Percentiles rank a stretch among this genome's conserved stretches.
These are phyloP conservation scores for Piscicola geometra DNA, from an alignment of 2,888 invertebrate species.

Conservation along the genomic window DNA sequence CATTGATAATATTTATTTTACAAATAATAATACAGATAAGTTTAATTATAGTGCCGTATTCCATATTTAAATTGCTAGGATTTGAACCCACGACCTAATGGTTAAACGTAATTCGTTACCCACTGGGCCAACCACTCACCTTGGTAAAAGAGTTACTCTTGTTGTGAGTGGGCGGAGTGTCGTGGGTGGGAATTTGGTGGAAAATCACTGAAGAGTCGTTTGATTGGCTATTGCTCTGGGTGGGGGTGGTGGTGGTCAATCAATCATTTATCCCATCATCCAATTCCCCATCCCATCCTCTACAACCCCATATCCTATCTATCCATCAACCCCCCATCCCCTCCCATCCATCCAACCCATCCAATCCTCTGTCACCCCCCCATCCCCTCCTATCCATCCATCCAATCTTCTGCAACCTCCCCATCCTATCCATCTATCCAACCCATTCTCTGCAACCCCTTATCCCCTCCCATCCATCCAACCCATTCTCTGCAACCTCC, in stretches of 20 bases:
- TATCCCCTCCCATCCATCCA: background rate
- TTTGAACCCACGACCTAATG: no score
- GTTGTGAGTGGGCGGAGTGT: slow-evolving; percentile 79
- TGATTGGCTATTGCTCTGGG: slow-evolving; percentile 22
- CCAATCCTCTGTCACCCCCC: background rate
- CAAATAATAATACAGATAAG: no score
- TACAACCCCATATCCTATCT: background rate
- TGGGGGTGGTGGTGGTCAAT: background rate
- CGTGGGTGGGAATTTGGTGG: background rate
- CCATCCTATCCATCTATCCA: no score
- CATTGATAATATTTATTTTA: no score
- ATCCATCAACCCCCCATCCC: background rate
- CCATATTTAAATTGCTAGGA: no score
- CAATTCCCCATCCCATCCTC: background rate
- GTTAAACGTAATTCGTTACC: no score
- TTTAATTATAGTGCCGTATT: no score
- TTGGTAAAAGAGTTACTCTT: slow-evolving; percentile 90
- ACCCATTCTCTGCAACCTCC: background rate
- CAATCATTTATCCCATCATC: background rate
- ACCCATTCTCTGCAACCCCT: slow-evolving; percentile 61
- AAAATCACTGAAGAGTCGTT: slow-evolving; percentile 29
- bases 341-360: background rate
- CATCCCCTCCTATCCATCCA: no score
- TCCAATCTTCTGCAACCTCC: no score
- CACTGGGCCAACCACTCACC: no score